Percentiles rank a stretch among this genome's conserved stretches.
Evolutionary conservation across 2,888 invertebrate genomes (phyloP).

Genomic region (Melinaea menophilus): DNA sequence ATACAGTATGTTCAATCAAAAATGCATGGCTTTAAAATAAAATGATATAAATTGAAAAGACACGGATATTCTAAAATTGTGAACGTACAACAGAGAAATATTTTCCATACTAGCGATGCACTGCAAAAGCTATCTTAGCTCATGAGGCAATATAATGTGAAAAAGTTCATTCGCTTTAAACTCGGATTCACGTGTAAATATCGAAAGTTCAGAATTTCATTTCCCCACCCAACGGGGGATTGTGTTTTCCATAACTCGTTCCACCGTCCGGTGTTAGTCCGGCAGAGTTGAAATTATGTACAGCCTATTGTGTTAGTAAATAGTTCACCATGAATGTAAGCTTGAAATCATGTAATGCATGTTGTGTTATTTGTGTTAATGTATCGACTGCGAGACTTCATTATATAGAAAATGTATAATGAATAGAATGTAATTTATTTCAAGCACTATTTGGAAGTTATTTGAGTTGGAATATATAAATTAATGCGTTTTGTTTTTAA

Average conservation of each 20-base stretch:
- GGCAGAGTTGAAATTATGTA: slow-evolving; percentile 29
- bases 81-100: no score
- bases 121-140: background rate
- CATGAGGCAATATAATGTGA: slow-evolving; percentile 18
- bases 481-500: no score
- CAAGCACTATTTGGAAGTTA: no score
- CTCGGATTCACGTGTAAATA: slow-evolving; percentile 41
- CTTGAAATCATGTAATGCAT: slow-evolving; percentile 14
- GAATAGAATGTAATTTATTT: no score
- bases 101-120: slow-evolving; percentile 7
- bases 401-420: no score
- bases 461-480: no score
- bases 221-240: slow-evolving; percentile 38
- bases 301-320: slow-evolving; percentile 31
- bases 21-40: no score
- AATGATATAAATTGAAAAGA: no score
- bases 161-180: slow-evolving; percentile 41
- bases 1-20: no score
- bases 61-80: no score
- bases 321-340: slow-evolving; percentile 26
- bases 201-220: slow-evolving; percentile 55
- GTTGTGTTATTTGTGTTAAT: background rate
- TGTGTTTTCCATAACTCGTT: slow-evolving; percentile 26
- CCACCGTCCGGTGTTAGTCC: slow-evolving; percentile 31
- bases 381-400: no score